phyloP scores from a whole-genome alignment of 2,888 invertebrate species.

The Drosophila anomelani region DNA sequence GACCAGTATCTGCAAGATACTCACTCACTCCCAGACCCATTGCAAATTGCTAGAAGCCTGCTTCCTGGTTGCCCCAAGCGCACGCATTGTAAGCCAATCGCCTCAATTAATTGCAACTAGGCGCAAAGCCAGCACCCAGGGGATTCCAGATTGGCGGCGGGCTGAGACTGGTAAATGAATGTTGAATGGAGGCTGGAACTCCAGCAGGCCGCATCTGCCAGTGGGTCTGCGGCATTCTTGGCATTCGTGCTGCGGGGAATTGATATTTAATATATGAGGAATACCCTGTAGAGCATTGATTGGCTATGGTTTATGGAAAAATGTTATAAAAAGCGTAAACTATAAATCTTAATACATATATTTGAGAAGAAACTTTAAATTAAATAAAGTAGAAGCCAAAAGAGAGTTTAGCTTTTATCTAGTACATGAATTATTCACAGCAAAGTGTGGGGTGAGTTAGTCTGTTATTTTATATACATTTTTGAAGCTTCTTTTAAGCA shows the following conservation, averaged over 20 bases:
- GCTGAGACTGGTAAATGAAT: constrained; percentile 7
- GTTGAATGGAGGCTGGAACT: constrained; percentile 5
- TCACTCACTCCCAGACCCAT: constrained; percentile 20
- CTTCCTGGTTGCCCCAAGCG: constrained; percentile 68
- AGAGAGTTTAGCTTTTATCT: no score
- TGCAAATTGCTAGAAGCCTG: constrained; percentile 65
- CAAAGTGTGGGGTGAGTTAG: no score
- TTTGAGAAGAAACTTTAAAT: no score
- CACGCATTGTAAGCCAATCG: constrained; percentile 71
- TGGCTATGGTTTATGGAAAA: no score
- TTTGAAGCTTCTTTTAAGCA: not conserved
- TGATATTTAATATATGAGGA: constrained; percentile 40
- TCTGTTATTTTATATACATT: not conserved
- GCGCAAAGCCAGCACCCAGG: constrained; percentile 52
- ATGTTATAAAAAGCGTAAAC: no score
- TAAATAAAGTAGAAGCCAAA: no score
- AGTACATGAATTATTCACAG: not conserved
- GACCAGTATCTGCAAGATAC: constrained; percentile 26
- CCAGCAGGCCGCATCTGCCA: constrained; percentile 53
- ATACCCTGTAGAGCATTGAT: constrained; percentile 14
- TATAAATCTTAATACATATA: not conserved
- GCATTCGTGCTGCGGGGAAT: constrained; percentile 43
- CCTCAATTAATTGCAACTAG: constrained; percentile 71
- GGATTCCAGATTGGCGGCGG: constrained; percentile 28
- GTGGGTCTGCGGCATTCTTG: constrained; percentile 60